phyloP scores from a whole-genome alignment of 2,888 invertebrate species.

The Patella caerulea region DNA sequence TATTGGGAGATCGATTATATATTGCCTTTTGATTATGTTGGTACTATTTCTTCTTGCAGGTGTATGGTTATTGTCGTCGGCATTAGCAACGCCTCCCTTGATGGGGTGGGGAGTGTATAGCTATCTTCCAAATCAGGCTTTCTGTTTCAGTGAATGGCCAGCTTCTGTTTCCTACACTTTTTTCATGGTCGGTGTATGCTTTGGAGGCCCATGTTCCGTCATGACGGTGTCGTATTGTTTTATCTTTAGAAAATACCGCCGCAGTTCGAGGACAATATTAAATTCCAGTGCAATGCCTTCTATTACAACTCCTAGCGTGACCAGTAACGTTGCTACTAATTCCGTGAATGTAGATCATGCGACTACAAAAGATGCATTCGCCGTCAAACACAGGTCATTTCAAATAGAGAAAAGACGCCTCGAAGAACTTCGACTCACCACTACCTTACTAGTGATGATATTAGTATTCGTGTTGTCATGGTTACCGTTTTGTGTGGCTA shows the following conservation, averaged over 20 bases:
- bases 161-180: slow-evolving; percentile 57
- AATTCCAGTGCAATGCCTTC: background rate
- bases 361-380: background rate
- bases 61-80: slow-evolving; percentile 49
- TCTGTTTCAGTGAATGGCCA: slow-evolving; percentile 65
- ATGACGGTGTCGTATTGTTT: slow-evolving; percentile 61
- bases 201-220: slow-evolving; percentile 58
- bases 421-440: slow-evolving; percentile 55
- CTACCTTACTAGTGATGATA: slow-evolving; percentile 56
- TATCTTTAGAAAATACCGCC: slow-evolving; percentile 48
- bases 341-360: background rate
- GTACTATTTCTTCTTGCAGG: slow-evolving; percentile 42
- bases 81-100: slow-evolving; percentile 58
- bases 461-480: slow-evolving; percentile 61
- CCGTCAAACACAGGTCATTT: background rate
- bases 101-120: slow-evolving; percentile 61
- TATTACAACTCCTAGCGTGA: background rate
- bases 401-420: slow-evolving; percentile 26
- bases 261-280: slow-evolving; percentile 13
- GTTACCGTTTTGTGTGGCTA: slow-evolving; percentile 65
- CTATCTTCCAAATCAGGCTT: slow-evolving; percentile 54
- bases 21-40: too few species aligned
- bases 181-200: slow-evolving; percentile 64
- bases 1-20: too few species aligned
- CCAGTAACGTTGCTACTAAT: background rate